Evolutionary conservation across 2,797 vertebrate species (phyloP).

Genomic region (Dendrocincla tyrannina): DNA sequence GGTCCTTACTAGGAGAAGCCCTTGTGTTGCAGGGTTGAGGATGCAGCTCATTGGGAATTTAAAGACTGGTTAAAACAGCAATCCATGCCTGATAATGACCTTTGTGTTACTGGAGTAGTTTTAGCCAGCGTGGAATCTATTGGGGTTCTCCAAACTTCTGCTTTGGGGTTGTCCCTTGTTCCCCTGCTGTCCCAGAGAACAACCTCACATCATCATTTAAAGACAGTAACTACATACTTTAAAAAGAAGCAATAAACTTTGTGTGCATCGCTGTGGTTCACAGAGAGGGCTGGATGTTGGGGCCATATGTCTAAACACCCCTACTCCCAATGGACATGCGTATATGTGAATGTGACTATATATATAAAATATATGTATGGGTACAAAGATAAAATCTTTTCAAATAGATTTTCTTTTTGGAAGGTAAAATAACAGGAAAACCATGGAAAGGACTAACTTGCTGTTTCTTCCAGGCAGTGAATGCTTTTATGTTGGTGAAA

Average conservation of each 20-base stretch:
- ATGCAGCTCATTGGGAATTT: not conserved
- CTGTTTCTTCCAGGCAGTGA: not conserved
- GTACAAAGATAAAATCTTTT: not conserved
- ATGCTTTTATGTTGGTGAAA: constrained; percentile 1
- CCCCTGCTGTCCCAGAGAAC: not conserved
- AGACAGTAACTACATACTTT: not conserved
- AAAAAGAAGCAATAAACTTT: not conserved
- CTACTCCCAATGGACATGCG: not conserved
- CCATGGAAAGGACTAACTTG: not conserved
- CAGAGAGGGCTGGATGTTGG: not conserved
- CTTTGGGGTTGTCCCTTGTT: not conserved
- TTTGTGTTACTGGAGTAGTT: not conserved
- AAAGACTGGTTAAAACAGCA: not conserved
- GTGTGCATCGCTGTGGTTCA: not conserved
- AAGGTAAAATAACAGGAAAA: constrained; percentile 34
- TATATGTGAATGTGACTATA: not conserved
- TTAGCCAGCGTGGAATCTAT: not conserved
- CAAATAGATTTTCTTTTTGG: not conserved
- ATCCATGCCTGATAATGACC: not conserved
- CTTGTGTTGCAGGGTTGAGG: not conserved
- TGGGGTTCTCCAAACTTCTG: not conserved
- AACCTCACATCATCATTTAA: not conserved
- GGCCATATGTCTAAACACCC: not conserved
- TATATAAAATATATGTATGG: not conserved
- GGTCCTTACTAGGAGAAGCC: constrained; percentile 43